phyloP scores from a whole-genome alignment of 2,113 vertebrate species.

The Gallinago jamesoni region DNA sequence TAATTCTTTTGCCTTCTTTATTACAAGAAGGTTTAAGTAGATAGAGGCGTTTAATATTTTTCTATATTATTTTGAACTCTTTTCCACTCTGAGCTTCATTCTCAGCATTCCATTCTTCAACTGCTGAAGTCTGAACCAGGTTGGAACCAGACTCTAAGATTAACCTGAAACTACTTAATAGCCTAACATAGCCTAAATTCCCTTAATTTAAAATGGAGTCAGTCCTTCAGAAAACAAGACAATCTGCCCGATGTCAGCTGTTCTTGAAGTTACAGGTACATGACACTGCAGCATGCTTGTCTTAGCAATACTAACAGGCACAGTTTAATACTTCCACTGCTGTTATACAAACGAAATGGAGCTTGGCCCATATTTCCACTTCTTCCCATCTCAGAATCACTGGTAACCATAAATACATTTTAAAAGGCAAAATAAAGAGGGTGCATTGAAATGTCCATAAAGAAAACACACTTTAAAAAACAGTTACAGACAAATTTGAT shows the following conservation, averaged over 20 bases:
- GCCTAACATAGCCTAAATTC: not conserved
- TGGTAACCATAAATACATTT: not conserved
- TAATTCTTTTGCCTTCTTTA: not conserved
- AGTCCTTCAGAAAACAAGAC: not conserved
- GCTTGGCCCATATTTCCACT: not conserved
- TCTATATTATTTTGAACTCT: not conserved
- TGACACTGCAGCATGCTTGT: not conserved
- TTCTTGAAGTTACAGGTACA: not conserved
- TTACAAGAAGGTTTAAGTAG: not conserved
- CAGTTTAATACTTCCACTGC: not conserved
- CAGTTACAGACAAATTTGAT: not conserved
- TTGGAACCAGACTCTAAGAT: not conserved
- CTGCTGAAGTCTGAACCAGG: not conserved
- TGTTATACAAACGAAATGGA: not conserved
- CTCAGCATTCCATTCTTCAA: not conserved
- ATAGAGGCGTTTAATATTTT: slow-evolving; percentile 17
- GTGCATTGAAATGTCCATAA: accelerated
- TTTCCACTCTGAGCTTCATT: not conserved
- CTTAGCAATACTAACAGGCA: not conserved
- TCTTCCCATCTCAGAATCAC: not conserved
- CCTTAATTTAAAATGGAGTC: not conserved
- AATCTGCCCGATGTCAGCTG: not conserved
- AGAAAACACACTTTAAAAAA: not conserved
- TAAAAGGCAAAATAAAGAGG: not conserved
- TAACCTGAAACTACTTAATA: not conserved